phyloP scores from a whole-genome alignment of 1,140 invertebrate species.

The Drosophila bocki region DNA sequence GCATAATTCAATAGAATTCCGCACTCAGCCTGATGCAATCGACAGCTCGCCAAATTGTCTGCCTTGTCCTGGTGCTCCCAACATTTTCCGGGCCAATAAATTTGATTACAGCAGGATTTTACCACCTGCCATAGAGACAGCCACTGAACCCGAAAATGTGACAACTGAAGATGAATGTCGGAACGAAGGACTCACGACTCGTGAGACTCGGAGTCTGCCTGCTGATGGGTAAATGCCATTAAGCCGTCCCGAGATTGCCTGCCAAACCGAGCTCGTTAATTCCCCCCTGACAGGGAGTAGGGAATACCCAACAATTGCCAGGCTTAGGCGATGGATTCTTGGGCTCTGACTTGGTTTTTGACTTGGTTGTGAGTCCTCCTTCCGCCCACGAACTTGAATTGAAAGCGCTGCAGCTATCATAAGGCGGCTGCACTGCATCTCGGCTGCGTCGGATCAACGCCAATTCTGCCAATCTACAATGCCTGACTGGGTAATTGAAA shows the following conservation, averaged over 20 bases:
- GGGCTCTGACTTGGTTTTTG: conserved; percentile 10
- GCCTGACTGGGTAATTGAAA: conserved; percentile 66
- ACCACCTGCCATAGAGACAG: conserved; percentile 41
- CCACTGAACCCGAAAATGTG: conserved; percentile 59
- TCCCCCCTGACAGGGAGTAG: conserved; percentile 23
- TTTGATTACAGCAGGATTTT: conserved; percentile 53
- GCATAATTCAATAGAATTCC: conserved; percentile 72
- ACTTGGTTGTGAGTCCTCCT: background rate
- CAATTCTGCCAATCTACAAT: conserved; percentile 57
- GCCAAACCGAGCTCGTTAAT: conserved; percentile 42
- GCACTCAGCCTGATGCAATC: conserved; percentile 62
- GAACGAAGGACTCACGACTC: conserved; percentile 3
- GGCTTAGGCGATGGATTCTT: conserved; percentile 8
- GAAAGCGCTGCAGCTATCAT: background rate
- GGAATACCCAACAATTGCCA: conserved; percentile 7
- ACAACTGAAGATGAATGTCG: conserved; percentile 39
- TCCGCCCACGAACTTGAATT: background rate
- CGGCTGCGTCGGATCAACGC: conserved; percentile 35
- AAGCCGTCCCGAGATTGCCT: conserved; percentile 22
- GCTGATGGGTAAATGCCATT: conserved; percentile 39
- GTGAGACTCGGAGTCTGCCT: background rate
- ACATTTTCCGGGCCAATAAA: conserved; percentile 76
- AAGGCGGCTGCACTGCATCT: conserved; percentile 17
- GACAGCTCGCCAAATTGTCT: conserved; percentile 73
- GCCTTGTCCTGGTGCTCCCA: conserved; percentile 14